phyloP scores from a whole-genome alignment of 2,113 vertebrate species.

The Melanerpes aurifrons region DNA sequence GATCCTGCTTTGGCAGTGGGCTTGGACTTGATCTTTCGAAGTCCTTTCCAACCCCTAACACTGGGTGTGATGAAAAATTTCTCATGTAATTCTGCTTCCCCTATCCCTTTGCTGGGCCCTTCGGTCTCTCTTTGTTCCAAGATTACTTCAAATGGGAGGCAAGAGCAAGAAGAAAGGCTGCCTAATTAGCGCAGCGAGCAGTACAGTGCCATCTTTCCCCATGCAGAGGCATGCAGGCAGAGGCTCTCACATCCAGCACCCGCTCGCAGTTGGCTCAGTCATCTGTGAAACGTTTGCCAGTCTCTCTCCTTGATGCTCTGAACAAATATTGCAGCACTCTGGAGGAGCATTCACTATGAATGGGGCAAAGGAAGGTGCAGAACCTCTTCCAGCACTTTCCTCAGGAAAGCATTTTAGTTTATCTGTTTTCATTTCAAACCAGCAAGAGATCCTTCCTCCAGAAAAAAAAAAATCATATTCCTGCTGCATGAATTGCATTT shows the following conservation, averaged over 20 bases:
- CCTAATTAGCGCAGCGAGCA: slow-evolving; percentile 4
- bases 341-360: not conserved
- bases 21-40: too few relatives aligned
- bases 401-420: not conserved
- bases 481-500: not conserved
- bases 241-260: not conserved
- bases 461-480: slow-evolving; percentile 21
- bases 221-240: not conserved
- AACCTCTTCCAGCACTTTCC: not conserved
- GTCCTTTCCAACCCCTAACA: too few relatives aligned
- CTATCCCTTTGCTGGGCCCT: not conserved
- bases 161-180: not conserved
- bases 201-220: not conserved
- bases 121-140: not conserved
- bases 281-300: not conserved
- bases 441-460: slow-evolving; percentile 16
- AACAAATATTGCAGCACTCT: not conserved
- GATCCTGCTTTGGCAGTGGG: too few relatives aligned
- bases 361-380: not conserved
- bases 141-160: not conserved
- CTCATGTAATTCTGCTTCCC: not conserved
- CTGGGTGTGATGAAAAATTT: not conserved
- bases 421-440: slow-evolving; percentile 23
- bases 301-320: not conserved
- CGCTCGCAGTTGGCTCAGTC: not conserved